These are phyloP conservation scores for Anas platyrhynchos DNA, from an alignment of 2,113 vertebrate genomes.

Conservation along the genomic window DNA sequence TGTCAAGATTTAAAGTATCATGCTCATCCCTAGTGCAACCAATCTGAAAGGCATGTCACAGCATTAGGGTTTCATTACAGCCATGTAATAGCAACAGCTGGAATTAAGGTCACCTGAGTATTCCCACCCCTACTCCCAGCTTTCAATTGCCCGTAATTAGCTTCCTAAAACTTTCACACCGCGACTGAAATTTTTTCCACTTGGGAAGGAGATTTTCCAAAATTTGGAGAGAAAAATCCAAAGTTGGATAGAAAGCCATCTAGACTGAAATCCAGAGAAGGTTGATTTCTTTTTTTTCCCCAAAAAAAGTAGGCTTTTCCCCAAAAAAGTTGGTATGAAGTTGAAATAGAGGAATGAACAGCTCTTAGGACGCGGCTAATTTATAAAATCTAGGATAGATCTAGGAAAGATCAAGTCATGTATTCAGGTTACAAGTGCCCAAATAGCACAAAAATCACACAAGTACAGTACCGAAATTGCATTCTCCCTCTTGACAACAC, in stretches of 20 bases:
- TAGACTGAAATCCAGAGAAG: background rate
- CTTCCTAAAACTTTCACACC: constrained; percentile 61
- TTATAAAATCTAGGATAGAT: background rate
- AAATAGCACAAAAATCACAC: background rate
- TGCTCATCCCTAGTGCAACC: background rate
- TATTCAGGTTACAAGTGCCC: background rate
- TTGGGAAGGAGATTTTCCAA: background rate
- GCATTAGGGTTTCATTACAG: constrained; percentile 40
- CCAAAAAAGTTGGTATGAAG: background rate
- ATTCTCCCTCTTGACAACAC: background rate
- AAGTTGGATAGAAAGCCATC: background rate
- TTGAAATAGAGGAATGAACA: background rate
- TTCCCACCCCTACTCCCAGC: constrained; percentile 32
- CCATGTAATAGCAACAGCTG: constrained; percentile 13
- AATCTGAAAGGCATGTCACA: constrained; percentile 30
- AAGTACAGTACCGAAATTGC: background rate
- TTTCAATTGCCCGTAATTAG: constrained; percentile 64
- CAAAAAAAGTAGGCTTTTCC: background rate
- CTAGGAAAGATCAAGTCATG: background rate
- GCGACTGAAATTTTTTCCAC: background rate
- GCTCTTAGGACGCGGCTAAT: background rate
- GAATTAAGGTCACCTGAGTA: constrained; percentile 60
- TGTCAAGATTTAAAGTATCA: background rate
- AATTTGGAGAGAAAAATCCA: background rate
- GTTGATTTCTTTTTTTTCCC: background rate